Evolutionary conservation across 2,888 invertebrate genomes (phyloP), one percentile per base, ranked within the genome.

Genomic region (Erebia ligea): DNA sequence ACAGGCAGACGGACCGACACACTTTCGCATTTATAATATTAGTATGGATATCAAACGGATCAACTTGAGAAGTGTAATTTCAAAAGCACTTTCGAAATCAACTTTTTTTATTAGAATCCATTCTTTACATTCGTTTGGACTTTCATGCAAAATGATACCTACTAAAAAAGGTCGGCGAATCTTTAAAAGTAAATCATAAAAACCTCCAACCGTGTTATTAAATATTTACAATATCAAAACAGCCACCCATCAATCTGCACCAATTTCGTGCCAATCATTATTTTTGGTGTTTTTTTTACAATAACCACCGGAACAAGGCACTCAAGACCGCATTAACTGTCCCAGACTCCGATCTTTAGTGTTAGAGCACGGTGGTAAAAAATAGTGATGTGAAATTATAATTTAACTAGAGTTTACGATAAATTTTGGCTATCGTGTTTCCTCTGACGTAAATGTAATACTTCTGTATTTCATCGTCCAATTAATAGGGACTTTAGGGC

Each of bases 241-340:
- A 59, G 11, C 48, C 64, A 34, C 63, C 57, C 72, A 68, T 66
- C 48, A 74, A 70, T 74, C 70, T 66, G 21, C 45, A 61, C 68
- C 58, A 70, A 74, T 67, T 72, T 68, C 68, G 57, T 50, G 70
- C 65, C 68, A 70, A 70, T 73, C 70, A 67, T 63, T 42, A 56
- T 73, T 62, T 65, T 21, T 19, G 19, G 13, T 45, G 45, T 45
- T 15, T 10, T 59, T 48, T 21, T 48, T 6, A 17, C 10, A 17
- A 17, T 61, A 45, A 15, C 13, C 34, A 68, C 65, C 73, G 73
- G 68, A 73, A 68, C 65, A 66, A 40, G 61, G 34, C 65, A 40
- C 62, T 67, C 56, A 19, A 58, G 40, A 19, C 13, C 50, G 19
- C 34, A 52, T 54, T 48, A 59, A 58, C 2, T 4, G 42, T 59